phyloP scores from a whole-genome alignment of 2,113 vertebrate species.

The Amblyornis subalaris region DNA sequence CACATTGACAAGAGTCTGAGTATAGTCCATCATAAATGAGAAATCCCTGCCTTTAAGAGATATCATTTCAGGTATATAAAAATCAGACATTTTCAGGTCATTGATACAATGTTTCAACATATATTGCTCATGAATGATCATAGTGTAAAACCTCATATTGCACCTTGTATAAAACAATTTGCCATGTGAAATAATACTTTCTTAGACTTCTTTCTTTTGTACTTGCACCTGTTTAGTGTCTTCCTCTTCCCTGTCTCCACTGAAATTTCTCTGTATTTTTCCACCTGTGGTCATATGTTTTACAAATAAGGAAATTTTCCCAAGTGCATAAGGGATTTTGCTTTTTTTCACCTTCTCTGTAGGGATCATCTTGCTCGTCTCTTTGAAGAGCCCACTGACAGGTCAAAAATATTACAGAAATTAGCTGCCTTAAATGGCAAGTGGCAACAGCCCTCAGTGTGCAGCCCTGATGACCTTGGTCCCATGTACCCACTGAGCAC shows the following conservation, averaged over 20 bases:
- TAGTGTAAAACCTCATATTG: not conserved
- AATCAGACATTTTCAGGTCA: not conserved
- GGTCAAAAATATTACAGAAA: not conserved
- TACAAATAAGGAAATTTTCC: not conserved
- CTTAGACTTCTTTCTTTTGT: not conserved
- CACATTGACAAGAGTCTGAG: not conserved
- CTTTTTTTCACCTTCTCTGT: accelerated
- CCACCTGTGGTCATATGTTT: not conserved
- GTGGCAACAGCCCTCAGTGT: not conserved
- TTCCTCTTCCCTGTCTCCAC: not conserved
- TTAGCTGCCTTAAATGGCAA: not conserved
- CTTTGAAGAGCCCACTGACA: not conserved
- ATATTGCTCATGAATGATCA: not conserved
- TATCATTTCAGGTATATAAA: not conserved
- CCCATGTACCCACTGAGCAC: not conserved
- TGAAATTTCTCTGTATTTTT: not conserved
- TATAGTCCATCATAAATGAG: not conserved
- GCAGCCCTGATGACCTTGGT: not conserved
- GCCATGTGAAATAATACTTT: not conserved
- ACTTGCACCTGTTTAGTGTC: not conserved
- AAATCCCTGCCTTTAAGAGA: not conserved
- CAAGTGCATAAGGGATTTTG: not conserved
- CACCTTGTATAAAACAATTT: not conserved
- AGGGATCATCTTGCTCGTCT: not conserved
- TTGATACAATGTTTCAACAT: not conserved